Conservation (phyloP, 2,888 invertebrate species). For the Rhorus exstirpatorius region DNA sequence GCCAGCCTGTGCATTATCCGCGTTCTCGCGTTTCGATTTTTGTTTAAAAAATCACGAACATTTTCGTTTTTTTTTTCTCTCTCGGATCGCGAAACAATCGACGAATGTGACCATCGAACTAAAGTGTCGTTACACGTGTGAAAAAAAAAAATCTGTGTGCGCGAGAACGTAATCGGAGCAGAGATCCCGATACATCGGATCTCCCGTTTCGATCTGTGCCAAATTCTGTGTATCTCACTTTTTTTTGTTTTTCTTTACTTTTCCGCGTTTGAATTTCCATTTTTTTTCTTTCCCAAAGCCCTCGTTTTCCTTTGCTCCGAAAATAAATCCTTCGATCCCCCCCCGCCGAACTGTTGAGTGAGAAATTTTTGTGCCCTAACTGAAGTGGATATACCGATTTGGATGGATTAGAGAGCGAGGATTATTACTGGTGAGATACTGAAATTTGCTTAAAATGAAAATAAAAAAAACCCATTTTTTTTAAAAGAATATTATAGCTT, state of each 20-base stretch:
- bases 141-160: conserved; percentile 46
- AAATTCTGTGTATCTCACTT: conserved; percentile 52
- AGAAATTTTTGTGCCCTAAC: conserved; percentile 42
- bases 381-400: conserved; percentile 67
- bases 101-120: conserved; percentile 29
- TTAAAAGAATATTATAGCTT: not conserved
- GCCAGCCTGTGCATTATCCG: conserved; percentile 43
- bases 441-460: not conserved
- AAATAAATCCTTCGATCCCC: not conserved
- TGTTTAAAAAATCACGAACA: conserved; percentile 23
- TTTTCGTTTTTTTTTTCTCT: not conserved
- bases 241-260: conserved; percentile 1
- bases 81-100: not conserved
- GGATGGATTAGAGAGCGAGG: conserved; percentile 67
- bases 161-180: conserved; percentile 43
- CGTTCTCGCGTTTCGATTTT: conserved; percentile 41
- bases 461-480: no score
- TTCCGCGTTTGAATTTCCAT: no score
- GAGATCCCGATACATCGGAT: conserved; percentile 33
- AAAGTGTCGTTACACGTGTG: conserved; percentile 62
- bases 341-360: conserved; percentile 51
- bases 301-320: not conserved
- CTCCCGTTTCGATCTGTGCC: conserved; percentile 54
- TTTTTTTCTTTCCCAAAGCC: not conserved
- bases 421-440: conserved; percentile 56